Percentiles rank a stretch among this genome's conserved stretches.
These are phyloP conservation scores for Eidolon helvum DNA, from an alignment of 2,113 vertebrate genomes.

Conservation along the genomic window DNA sequence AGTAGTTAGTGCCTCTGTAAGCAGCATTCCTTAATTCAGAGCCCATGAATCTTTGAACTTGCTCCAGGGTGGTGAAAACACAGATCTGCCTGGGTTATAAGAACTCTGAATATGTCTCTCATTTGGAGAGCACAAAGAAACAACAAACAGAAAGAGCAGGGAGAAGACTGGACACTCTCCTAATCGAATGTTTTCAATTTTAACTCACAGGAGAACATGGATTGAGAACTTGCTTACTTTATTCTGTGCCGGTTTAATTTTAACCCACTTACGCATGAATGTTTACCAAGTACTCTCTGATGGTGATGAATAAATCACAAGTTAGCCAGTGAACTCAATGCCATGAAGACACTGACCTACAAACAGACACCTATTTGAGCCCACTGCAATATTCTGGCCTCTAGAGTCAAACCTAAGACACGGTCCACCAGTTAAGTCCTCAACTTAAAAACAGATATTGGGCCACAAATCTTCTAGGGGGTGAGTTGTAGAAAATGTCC, in stretches of 20 bases:
- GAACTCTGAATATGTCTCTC: neutral
- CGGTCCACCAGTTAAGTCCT: neutral
- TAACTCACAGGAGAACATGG: neutral
- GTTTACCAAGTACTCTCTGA: neutral
- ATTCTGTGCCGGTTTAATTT: constrained; percentile 28
- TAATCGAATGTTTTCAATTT: neutral
- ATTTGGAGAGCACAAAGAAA: neutral
- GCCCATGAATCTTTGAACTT: neutral
- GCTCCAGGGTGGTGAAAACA: neutral
- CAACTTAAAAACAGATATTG: neutral
- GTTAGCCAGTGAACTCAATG: neutral
- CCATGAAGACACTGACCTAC: neutral
- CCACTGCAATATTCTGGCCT: neutral
- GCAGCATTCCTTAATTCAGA: neutral
- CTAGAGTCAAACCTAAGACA: neutral
- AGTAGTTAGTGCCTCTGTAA: neutral
- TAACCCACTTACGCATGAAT: neutral
- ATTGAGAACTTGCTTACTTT: constrained; percentile 24
- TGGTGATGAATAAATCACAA: neutral
- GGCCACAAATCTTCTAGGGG: neutral
- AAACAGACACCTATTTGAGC: neutral
- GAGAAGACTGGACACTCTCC: neutral
- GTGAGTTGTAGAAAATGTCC: neutral
- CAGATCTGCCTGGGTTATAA: neutral
- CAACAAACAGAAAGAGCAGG: neutral